phyloP scores from a whole-genome alignment of 2,797 vertebrate species.

The Pseudochaenichthys georgianus region DNA sequence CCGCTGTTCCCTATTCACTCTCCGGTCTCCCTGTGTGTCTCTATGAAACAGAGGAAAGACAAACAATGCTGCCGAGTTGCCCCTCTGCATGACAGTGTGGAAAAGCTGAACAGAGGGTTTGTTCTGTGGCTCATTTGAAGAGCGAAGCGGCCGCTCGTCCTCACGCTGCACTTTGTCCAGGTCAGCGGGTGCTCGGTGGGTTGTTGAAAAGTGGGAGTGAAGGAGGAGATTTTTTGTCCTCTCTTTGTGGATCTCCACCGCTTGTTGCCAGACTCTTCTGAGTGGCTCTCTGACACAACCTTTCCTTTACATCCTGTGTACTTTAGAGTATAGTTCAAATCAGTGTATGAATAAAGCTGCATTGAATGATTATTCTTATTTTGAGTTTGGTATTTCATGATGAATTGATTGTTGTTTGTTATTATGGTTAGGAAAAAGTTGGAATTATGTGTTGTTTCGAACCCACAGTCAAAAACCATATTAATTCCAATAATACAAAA shows the following conservation, averaged over 20 bases:
- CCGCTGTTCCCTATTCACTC: conserved; percentile 18
- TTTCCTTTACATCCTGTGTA: background rate
- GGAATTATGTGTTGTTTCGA: too few relatives aligned
- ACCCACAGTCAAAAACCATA: too few relatives aligned
- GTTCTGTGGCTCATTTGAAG: conserved; percentile 42
- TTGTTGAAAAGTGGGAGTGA: background rate
- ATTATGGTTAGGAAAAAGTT: too few relatives aligned
- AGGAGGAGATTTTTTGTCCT: background rate
- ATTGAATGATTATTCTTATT: too few relatives aligned
- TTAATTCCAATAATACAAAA: too few relatives aligned
- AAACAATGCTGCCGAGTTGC: conserved; percentile 63
- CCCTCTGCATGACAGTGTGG: conserved; percentile 38
- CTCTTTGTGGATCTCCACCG: background rate
- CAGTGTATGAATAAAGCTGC: background rate
- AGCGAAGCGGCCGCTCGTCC: conserved; percentile 1
- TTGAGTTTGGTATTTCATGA: too few relatives aligned
- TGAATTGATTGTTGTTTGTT: too few relatives aligned
- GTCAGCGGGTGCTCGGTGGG: conserved; percentile 50
- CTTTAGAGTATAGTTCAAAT: background rate
- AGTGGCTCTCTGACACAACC: background rate
- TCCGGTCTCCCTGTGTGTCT: conserved; percentile 25
- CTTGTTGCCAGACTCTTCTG: background rate
- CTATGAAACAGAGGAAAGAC: conserved; percentile 66
- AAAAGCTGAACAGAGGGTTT: conserved; percentile 55
- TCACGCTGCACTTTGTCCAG: conserved; percentile 73